Base-by-base conservation (phyloP, 1,140 invertebrate genomes). In the Lutraria rhynchaena region DNA sequence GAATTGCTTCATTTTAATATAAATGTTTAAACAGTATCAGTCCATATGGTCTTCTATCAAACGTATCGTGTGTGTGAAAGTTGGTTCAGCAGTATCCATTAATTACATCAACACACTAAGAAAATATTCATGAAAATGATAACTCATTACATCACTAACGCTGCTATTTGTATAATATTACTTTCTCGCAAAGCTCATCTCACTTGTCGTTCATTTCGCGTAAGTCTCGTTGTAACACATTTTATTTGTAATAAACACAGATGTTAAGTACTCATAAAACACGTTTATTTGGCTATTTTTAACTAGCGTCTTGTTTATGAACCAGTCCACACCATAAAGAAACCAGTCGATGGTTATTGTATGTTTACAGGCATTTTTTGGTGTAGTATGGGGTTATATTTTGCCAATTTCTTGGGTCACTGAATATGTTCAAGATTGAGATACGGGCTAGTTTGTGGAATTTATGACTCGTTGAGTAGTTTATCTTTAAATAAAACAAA, bases 191-290 rank as follows among this genome's bases (percentile, higher is more conserved):
- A 41, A 67, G 49, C 41, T 27, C 63, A 67, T 67, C n/a, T 67
- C 44, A 49, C 19, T 41, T 46, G 63, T 67, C 63, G 49, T 67
- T 67, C 44, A 67, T 49, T 49, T 31, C 63, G 27, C 41, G 22
- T 46, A 41, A 15, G 63, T 67, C 44, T 67, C 63, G 44, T 29
- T 41, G 53, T 71, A 22, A 41, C 69, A 33, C 69, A 71, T 71
- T 71, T 71, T 71, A 71, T 71, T 71, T 71, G 69, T 57, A 71
- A 71, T 71, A 71, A 71, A 71, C 35, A 46, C 41, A 37, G 41
- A 33, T 49, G 33, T 71, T 71, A 55, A 55, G 29, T 55, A 17
- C 35, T 31, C 27, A 71, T 71, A 71, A 71, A 71, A 71, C 51
- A 71, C 51, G 69, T 71, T 71, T 71, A 71, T 71, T 55, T 71